phyloP scores from a whole-genome alignment of 2,113 vertebrate genomes.

The Aldabrachelys gigantea region DNA sequence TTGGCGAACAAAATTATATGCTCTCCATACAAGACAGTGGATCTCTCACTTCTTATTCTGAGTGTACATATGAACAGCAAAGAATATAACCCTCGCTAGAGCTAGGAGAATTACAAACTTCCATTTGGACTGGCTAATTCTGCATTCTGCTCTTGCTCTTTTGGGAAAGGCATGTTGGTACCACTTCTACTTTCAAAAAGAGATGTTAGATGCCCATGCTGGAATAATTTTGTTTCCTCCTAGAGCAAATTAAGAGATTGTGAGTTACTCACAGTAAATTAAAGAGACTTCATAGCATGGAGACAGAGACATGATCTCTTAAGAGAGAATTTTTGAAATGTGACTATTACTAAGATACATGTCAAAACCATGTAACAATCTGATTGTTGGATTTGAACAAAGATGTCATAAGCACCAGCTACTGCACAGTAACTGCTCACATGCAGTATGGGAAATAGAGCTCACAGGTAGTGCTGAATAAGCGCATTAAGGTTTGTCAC shows the following conservation, averaged over 20 bases:
- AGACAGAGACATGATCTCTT: neutral
- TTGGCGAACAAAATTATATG: neutral
- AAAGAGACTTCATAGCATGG: neutral
- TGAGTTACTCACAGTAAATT: neutral
- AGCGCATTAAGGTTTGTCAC: neutral
- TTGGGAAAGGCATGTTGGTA: neutral
- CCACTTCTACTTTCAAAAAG: neutral
- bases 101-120: neutral
- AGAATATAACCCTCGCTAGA: neutral
- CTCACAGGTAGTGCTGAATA: neutral
- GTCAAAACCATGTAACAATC: neutral
- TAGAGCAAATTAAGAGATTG: neutral
- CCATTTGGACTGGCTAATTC: neutral
- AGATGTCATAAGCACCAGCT: neutral
- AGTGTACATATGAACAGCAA: neutral
- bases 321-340: neutral
- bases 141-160: neutral
- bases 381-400: neutral
- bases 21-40: neutral
- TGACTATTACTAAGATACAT: neutral
- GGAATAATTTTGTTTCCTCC: neutral
- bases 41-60: neutral
- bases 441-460: neutral
- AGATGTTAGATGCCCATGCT: fast-evolving
- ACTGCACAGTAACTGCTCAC: neutral